Conservation (phyloP, 2,113 vertebrate genomes). For the Tretioscincus oriximinensis region DNA sequence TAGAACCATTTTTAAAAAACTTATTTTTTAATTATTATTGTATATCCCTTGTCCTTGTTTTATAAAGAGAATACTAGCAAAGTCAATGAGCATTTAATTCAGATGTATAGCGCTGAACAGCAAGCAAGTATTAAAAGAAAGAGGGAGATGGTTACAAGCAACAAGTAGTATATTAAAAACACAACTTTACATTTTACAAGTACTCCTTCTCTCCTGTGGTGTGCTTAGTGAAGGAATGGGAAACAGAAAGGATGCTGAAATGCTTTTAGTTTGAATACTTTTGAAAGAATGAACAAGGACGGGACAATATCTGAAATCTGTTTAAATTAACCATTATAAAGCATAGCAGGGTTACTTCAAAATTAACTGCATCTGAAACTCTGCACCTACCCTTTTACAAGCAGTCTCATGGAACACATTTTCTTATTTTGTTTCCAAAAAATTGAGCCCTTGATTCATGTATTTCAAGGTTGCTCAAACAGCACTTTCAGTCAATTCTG, state of each 20-base stretch:
- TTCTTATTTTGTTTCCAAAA: neutral
- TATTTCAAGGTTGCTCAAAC: neutral
- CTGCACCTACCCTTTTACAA: neutral
- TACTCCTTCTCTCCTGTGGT: neutral
- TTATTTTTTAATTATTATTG: neutral
- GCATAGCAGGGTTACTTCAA: neutral
- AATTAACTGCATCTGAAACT: slow-evolving; percentile 24
- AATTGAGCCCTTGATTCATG: too few species aligned
- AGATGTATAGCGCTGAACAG: neutral
- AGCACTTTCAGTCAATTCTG: neutral
- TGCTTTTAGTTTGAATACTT: slow-evolving; percentile 2
- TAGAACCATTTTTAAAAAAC: slow-evolving; percentile 11
- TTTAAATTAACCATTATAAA: neutral
- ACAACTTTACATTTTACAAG: slow-evolving; percentile 28
- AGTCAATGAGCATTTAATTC: slow-evolving; percentile 3
- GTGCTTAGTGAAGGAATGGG: slow-evolving; percentile 16
- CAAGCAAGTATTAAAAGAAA: slow-evolving; percentile 32
- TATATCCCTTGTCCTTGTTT: neutral
- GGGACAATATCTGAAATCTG: slow-evolving; percentile 17
- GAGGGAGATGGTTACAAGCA: slow-evolving; percentile 13
- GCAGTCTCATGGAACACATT: neutral
- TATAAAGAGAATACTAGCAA: neutral
- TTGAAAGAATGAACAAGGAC: slow-evolving; percentile 29
- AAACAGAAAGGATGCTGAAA: neutral
- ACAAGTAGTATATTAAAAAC: slow-evolving; percentile 36